These are phyloP conservation scores for Euphonia xanthogaster DNA, from an alignment of 2,797 vertebrate genomes.

Conservation along the genomic window DNA sequence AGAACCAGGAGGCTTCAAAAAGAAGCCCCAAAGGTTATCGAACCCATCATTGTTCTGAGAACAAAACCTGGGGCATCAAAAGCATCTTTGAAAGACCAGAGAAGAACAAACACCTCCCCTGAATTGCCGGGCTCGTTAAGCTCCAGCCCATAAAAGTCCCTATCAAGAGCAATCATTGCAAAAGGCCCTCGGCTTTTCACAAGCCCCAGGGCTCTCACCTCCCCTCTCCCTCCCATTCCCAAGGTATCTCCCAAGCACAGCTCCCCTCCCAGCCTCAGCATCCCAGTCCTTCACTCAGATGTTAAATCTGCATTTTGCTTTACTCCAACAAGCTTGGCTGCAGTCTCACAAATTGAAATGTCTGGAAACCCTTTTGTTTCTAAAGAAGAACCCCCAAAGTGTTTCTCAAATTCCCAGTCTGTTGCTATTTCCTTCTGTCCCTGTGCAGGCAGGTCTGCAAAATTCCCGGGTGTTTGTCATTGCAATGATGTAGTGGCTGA, in stretches of 20 bases:
- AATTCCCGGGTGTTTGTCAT: background rate
- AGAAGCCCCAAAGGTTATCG: background rate
- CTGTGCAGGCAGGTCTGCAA: background rate
- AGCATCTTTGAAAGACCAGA: background rate
- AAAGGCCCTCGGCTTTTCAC: background rate
- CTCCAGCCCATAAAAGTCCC: background rate
- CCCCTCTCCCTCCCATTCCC: background rate
- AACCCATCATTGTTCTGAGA: background rate
- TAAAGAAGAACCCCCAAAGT: background rate
- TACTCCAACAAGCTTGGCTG: background rate
- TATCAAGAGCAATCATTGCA: background rate
- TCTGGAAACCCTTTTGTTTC: background rate
- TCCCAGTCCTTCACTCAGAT: background rate
- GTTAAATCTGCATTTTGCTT: background rate
- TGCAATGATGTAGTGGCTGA: rapidly evolving
- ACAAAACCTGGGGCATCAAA: background rate
- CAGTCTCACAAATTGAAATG: rapidly evolving
- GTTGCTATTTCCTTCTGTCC: background rate
- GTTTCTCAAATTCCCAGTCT: background rate
- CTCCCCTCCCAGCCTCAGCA: background rate
- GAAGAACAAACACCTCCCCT: background rate
- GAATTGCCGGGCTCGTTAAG: background rate
- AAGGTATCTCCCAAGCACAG: background rate
- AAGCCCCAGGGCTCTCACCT: background rate
- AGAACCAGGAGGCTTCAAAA: background rate